Evolutionary conservation across 2,113 vertebrate genomes (phyloP).

Genomic region (Pterophyllum scalare): DNA sequence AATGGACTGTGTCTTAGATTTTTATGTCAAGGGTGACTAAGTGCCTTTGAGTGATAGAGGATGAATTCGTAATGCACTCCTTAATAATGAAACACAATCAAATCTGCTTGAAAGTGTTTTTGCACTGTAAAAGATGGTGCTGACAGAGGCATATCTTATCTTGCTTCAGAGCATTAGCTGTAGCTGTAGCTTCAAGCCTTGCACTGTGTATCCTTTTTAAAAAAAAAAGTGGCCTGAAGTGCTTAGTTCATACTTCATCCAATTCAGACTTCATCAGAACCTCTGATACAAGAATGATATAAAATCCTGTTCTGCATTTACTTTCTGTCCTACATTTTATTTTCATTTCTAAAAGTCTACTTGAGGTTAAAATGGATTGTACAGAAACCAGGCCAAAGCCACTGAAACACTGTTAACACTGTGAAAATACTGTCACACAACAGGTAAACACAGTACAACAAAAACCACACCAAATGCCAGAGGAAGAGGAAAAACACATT

Average conservation of each 20-base stretch:
- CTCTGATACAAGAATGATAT: background rate
- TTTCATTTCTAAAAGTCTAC: background rate
- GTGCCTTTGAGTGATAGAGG: constrained; percentile 53
- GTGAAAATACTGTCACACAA: background rate
- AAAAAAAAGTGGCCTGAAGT: background rate
- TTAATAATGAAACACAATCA: constrained; percentile 59
- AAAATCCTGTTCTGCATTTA: background rate
- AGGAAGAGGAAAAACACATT: background rate
- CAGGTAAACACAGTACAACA: background rate
- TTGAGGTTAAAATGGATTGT: background rate
- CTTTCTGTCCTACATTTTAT: background rate
- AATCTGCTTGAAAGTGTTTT: constrained; percentile 50
- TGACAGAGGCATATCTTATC: constrained; percentile 19
- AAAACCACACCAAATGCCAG: background rate
- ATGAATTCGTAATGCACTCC: constrained; percentile 59
- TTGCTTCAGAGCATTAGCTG: background rate
- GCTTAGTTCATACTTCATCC: background rate
- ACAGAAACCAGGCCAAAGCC: background rate
- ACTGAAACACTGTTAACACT: background rate
- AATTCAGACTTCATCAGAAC: background rate
- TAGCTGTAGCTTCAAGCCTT: constrained; percentile 15
- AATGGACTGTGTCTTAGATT: constrained; percentile 69
- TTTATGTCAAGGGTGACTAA: constrained; percentile 70
- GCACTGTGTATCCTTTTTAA: background rate
- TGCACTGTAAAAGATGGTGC: constrained; percentile 27